These are phyloP conservation scores for Cottus gobio DNA, from an alignment of 2,113 vertebrate species.

Conservation along the genomic window DNA sequence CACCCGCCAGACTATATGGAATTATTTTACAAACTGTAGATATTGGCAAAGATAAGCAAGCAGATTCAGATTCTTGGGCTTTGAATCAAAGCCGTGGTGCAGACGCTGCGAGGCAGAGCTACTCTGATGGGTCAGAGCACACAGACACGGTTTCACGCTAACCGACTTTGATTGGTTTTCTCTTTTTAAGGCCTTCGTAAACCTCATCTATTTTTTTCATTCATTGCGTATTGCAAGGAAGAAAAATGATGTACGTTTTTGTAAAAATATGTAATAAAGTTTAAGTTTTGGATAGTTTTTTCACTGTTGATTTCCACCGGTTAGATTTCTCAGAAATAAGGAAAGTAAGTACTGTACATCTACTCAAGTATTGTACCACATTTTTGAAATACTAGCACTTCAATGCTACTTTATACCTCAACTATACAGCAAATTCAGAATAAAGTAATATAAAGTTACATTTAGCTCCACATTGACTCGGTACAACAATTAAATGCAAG, in stretches of 20 bases:
- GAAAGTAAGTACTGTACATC: background rate
- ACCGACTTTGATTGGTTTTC: background rate
- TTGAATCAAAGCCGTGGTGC: background rate
- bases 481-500: too few relatives aligned
- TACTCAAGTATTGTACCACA: background rate
- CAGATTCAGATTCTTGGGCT: background rate
- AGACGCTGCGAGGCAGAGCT: conserved; percentile 2
- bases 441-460: background rate
- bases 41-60: background rate
- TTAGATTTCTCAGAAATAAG: too few relatives aligned
- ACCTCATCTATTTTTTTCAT: background rate
- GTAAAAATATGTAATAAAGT: too few relatives aligned
- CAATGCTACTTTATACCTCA: background rate
- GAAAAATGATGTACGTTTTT: background rate
- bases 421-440: background rate
- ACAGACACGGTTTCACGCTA: conserved; percentile 21
- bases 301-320: background rate
- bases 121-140: conserved; percentile 4
- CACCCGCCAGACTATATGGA: too few relatives aligned
- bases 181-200: conserved; percentile 4
- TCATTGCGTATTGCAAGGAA: background rate
- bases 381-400: background rate
- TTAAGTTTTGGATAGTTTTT: too few relatives aligned
- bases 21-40: background rate
- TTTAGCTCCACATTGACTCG: background rate